These are phyloP conservation scores for Doryteuthis pealeii DNA, from an alignment of 1,140 invertebrate species.

Conservation along the genomic window DNA sequence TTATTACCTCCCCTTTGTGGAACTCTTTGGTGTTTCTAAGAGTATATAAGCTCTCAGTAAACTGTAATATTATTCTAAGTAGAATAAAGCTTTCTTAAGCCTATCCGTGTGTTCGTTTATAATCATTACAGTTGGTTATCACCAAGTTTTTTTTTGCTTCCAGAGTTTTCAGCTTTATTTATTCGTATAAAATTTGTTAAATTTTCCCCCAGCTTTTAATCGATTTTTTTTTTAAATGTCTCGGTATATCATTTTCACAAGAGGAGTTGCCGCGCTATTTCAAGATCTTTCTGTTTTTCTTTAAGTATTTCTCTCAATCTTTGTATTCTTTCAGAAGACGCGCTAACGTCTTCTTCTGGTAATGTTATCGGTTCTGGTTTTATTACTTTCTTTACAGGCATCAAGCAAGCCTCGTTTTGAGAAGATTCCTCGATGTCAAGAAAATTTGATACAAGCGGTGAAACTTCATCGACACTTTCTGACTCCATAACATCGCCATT, in stretches of 20 bases:
- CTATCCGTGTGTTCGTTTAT: too few relatives aligned
- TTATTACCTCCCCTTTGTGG: too few relatives aligned
- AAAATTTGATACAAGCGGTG: background rate
- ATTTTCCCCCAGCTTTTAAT: background rate
- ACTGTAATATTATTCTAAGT: too few relatives aligned
- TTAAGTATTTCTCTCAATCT: background rate
- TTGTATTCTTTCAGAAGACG: background rate
- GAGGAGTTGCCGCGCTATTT: background rate
- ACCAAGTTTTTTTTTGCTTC: background rate
- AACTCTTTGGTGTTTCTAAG: too few relatives aligned
- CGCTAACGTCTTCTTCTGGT: background rate
- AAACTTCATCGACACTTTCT: background rate
- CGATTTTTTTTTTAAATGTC: background rate
- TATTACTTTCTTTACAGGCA: background rate
- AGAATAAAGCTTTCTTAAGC: too few relatives aligned
- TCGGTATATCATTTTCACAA: background rate
- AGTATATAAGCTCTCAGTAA: too few relatives aligned
- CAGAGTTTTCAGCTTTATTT: background rate
- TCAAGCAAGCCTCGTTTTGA: background rate
- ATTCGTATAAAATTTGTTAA: background rate
- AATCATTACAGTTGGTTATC: background rate
- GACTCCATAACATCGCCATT: background rate
- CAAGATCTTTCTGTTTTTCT: conserved; percentile 2
- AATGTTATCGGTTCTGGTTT: background rate
- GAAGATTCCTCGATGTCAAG: background rate